Evolutionary conservation across 1,140 invertebrate species (phyloP).

Genomic region (Saxidomus purpurata): DNA sequence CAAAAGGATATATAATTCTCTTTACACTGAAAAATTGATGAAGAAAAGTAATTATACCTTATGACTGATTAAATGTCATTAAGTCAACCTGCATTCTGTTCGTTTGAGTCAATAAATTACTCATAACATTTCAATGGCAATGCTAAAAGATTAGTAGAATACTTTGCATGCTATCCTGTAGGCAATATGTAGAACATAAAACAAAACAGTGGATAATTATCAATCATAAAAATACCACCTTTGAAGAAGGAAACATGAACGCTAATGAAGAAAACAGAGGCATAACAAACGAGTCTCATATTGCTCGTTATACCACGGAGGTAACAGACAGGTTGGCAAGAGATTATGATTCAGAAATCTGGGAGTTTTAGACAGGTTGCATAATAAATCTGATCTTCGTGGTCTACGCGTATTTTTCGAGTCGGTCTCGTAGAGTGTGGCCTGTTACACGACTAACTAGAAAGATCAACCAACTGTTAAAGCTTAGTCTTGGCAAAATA

Average conservation of each 20-base stretch:
- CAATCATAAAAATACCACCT: constrained; percentile 38
- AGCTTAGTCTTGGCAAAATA: no score
- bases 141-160: background rate
- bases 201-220: constrained; percentile 16
- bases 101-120: constrained; percentile 24
- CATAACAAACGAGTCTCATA: background rate
- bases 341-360: background rate
- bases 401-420: no score
- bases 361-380: no score
- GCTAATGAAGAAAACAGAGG: constrained; percentile 22
- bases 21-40: no score
- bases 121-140: background rate
- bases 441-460: no score
- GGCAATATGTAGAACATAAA: background rate
- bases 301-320: background rate
- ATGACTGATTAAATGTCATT: background rate
- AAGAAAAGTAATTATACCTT: no score
- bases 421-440: no score
- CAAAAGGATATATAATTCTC: no score
- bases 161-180: background rate
- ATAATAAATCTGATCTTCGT: no score
- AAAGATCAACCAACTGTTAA: no score
- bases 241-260: background rate
- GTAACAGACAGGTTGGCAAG: background rate
- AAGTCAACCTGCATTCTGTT: constrained; percentile 1